Evolutionary conservation across 1,140 invertebrate species (phyloP), one percentile per base, ranked within the genome.

Genomic region (Solen grandis): DNA sequence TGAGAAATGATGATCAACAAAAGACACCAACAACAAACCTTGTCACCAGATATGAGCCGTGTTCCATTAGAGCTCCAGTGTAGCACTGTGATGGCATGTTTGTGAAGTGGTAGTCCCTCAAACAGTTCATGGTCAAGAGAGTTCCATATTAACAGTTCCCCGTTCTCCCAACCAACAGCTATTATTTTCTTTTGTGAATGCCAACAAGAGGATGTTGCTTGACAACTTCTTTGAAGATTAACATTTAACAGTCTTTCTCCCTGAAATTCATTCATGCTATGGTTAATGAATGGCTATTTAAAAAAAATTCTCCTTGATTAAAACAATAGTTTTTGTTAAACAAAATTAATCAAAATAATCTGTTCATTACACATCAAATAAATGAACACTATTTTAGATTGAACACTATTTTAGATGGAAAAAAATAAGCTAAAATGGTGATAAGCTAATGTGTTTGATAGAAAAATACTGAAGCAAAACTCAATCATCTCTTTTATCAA

Each of bases 131-230:
- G 94, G 84, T 91, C 91, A 86, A 86, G 85, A 84, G 95, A 94
- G 85, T 95, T 94, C 96, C 96, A 96, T 68, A 97, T 94, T 87
- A 95, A 94, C 0, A 99, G 92, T 88, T 97, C 96, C 52, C 98
- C 98, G 89, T 95, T 96, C 91, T 98, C 97, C 97, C 97, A 99
- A 10, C 97, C 97, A 68, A 95, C 95, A 4, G 95, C 95, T 60
- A 99, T 89, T 70, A 97, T 93, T 57, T 95, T 94, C 86, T 95
- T 95, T 50, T 95, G 95, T 1, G 97, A 97, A 93, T 99, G 97
- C 98, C 98, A 99, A 3, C 94, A 94, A 27, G 98, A 90, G 5
- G 95, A 94, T 14, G 96, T 96, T 1, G 88, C 85, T 29, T 86
- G 82, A 54, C 84, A 81, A 22, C 87, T 84, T 69, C 88, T 84